These are phyloP conservation scores for Gymnorhina tibicen DNA, from an alignment of 2,113 vertebrate genomes.

Conservation along the genomic window DNA sequence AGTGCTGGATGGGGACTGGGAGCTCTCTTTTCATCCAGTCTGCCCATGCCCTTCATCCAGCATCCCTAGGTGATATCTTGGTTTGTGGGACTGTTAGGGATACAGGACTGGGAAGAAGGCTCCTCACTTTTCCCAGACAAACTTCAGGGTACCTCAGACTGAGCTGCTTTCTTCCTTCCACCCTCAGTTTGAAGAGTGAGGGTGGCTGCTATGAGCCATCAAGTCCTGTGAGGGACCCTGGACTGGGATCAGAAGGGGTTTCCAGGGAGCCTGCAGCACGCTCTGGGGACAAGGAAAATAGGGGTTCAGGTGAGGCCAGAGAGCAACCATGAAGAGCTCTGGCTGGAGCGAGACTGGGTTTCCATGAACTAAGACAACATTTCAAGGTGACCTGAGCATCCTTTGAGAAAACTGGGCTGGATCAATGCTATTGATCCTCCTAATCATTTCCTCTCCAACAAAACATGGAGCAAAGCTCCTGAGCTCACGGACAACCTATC, in stretches of 20 bases:
- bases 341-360: neutral
- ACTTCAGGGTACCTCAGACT: neutral
- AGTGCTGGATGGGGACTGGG: neutral
- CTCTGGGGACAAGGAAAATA: neutral
- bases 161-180: neutral
- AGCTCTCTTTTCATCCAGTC: neutral
- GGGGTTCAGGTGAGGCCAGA: neutral
- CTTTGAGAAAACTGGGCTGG: neutral
- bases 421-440: neutral
- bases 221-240: neutral
- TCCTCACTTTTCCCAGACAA: neutral
- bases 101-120: neutral
- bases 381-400: constrained; percentile 2
- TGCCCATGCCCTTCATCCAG: fast-evolving
- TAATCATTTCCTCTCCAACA: neutral
- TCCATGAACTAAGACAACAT: neutral
- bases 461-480: neutral
- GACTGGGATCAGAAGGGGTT: neutral
- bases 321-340: neutral
- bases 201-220: fast-evolving
- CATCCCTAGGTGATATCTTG: neutral
- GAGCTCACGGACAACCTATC: neutral
- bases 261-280: neutral
- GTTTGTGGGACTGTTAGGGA: neutral
- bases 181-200: neutral